Base-by-base conservation (phyloP, 2,888 invertebrate genomes). In the Esperia sulphurella region DNA sequence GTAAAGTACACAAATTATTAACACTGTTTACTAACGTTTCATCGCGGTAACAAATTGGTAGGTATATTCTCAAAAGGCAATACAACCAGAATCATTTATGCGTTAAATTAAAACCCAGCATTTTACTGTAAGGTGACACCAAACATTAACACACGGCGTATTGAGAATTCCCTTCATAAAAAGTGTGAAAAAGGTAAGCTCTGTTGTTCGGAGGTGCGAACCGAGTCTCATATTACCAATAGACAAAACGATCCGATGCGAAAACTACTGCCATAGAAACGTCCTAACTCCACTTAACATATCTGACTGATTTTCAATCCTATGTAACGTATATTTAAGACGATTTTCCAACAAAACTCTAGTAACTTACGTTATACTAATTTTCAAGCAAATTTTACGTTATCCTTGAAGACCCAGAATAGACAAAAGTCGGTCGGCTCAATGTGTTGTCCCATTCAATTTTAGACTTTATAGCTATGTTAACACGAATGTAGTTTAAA, bases 131-230 rank as follows among this genome's bases (percentile, higher is more conserved):
- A 79, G 67, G 63, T 63, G 72, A 79, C 68, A 75, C 74, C 67
- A 61, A 59, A 61, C 33, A 65, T 68, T 70, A 71, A 71, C 73
- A 70, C 68, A 67, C 59, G 63, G 61, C 65, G 67, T 62, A 68
- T 69, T 68, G 68, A 75, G 55, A 63, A 65, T 68, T 65, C 70
- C 76, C 79, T 75, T 72, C 70, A 79, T 78, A 80, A 78, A 63
- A 75, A 80, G 75, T 77, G 77, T 77, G 74, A 78, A 83, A 83
- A 84, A 84, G 78, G 77, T 75, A 74, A 79, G 74, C 71, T 68
- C 78, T 75, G 70, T 84, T 83, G 78, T 86, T 84, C 71, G 64
- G 79, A 85, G 84, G 87, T 81, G 86, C 79, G 79, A 87, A 85
- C 77, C 73, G 69, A 78, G 79, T 81, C 78, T 87, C 83, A 69